Conservation (phyloP, 2,797 vertebrate genomes). For the Melanogrammus aeglefinus region DNA sequence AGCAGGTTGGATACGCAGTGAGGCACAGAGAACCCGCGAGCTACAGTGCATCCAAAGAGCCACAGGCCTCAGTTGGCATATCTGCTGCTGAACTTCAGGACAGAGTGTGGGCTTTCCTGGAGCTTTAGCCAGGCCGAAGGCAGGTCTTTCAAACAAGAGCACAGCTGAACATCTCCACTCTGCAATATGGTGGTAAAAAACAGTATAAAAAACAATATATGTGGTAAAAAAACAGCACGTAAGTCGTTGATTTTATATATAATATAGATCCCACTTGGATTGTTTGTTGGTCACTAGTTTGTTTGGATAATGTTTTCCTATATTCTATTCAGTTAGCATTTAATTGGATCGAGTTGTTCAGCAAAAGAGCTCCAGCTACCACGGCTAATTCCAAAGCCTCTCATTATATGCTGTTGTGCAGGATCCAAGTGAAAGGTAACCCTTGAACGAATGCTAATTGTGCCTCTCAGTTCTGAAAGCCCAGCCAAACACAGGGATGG, state of each 20-base stretch:
- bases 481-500: not conserved
- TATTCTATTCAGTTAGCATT: not conserved
- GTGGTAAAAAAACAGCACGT: not conserved
- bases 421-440: constrained; percentile 13
- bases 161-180: not conserved
- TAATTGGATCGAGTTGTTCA: not conserved
- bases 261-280: not conserved
- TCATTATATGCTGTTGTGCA: constrained; percentile 10
- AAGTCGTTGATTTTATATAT: not conserved
- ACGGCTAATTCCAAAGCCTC: not conserved
- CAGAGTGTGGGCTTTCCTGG: not conserved
- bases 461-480: constrained; percentile 16
- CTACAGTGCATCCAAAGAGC: not conserved
- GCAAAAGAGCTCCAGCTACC: not conserved
- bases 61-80: not conserved
- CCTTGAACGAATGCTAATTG: constrained; percentile 13
- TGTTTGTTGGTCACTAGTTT: not conserved
- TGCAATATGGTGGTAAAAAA: not conserved
- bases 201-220: too few relatives aligned
- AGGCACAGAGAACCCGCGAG: not conserved
- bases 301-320: not conserved
- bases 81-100: not conserved
- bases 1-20: not conserved
- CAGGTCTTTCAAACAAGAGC: not conserved
- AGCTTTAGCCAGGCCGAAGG: not conserved